Evolutionary conservation across 1,140 invertebrate genomes (phyloP), one percentile per base, ranked within the genome.

Genomic region (Adelges cooleyi): DNA sequence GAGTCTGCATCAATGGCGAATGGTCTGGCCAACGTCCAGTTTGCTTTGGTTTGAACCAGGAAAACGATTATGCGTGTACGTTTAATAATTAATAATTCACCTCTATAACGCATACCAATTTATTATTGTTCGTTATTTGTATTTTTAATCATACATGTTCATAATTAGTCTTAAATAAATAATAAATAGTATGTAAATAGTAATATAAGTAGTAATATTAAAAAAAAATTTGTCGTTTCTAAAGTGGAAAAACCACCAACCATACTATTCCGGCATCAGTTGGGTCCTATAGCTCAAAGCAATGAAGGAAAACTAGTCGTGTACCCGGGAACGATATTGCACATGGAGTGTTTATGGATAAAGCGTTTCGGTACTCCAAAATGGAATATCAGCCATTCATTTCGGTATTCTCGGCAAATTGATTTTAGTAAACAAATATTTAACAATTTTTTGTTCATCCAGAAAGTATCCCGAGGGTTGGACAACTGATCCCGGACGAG

Each of bases 271-370:
- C 77, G 89, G 1, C 85, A 90, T 74, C 81, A 86, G 48, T 75
- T 84, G 27, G 89, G 89, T 0, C 87, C 88, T 0, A 91, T 91
- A 65, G 87, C 87, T 3, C 88, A 92, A 75, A 90, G 85, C 65
- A 90, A 89, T 69, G 86, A 90, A 69, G 89, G 89, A 2, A 86
- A 86, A 66, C 75, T 92, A 17, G 82, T 92, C 42, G 86, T 92
- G 0, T 90, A 89, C 74, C 89, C 89, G 1, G 87, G 87, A 1
- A 87, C 87, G 0, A 86, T 87, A 5, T 74, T 92, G 22, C 87
- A 91, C 71, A 86, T 92, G 83, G 89, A 91, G 73, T 92, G 89
- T 70, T 75, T 91, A 3, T 92, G 87, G 86, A 87, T 89, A 73
- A 77, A 87, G 65, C 79, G 87, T 59, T 89, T 89, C 69, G 89